Evolutionary conservation across 2,888 invertebrate species (phyloP).

Genomic region (Xylocampa areola): DNA sequence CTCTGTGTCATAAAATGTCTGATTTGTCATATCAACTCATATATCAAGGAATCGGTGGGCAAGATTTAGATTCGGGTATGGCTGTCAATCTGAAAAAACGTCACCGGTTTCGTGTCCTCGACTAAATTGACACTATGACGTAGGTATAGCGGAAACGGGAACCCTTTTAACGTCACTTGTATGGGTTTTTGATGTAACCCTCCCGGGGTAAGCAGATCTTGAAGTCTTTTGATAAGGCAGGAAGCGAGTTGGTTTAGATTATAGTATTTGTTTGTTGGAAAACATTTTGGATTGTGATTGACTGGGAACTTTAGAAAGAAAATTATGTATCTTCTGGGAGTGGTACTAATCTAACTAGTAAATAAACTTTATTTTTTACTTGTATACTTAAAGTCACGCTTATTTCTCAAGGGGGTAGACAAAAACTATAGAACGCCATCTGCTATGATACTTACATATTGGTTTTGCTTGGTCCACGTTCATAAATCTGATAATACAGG

Average conservation of each 20-base stretch:
- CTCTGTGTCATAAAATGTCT: constrained; percentile 55
- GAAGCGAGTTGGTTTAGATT: constrained; percentile 19
- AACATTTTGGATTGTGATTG: neutral
- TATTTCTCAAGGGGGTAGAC: too few relatives aligned
- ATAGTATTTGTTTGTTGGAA: constrained; percentile 6
- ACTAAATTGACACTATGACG: constrained; percentile 72
- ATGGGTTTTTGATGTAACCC: constrained; percentile 50
- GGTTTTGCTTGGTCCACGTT: too few relatives aligned
- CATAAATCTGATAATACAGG: too few relatives aligned
- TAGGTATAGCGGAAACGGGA: constrained; percentile 67
- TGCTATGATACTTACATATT: too few relatives aligned
- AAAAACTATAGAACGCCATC: too few relatives aligned
- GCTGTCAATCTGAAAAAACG: constrained; percentile 69
- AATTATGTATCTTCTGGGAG: too few relatives aligned
- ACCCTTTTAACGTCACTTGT: constrained; percentile 71
- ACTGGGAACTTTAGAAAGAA: too few relatives aligned
- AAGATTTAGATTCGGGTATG: constrained; percentile 67
- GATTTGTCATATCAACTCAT: constrained; percentile 63
- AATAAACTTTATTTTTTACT: too few relatives aligned
- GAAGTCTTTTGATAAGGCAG: constrained; percentile 29
- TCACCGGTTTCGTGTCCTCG: constrained; percentile 60
- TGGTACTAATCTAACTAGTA: too few relatives aligned
- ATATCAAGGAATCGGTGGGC: constrained; percentile 61
- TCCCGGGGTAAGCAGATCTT: constrained; percentile 42
- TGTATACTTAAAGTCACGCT: too few relatives aligned